A percentile compares a stretch with the other conserved stretches of the same genome.
Evolutionary conservation across 2,888 invertebrate species (phyloP).

Genomic region (Lepidochrysops patricia): DNA sequence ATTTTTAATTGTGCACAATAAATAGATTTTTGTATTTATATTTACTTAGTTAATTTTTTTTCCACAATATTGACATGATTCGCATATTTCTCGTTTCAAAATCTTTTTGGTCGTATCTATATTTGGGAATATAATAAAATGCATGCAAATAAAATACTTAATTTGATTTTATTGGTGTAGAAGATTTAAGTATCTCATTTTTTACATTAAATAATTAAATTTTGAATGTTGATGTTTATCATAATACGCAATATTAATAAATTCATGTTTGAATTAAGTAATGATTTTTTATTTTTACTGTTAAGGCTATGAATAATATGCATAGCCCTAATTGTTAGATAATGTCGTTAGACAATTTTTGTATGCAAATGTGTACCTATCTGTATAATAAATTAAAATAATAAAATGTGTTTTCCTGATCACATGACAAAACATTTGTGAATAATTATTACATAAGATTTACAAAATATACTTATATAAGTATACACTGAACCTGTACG

Average conservation of each 20-base stretch:
- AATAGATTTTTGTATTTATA: constrained; percentile 5
- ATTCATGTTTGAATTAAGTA: not conserved
- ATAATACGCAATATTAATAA: constrained; percentile 1
- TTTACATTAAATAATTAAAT: not conserved
- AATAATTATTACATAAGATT: no score
- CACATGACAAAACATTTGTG: no score
- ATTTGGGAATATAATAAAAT: not conserved
- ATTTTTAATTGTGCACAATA: constrained; percentile 1
- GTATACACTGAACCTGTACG: no score
- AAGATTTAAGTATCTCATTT: constrained; percentile 1
- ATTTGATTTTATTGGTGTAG: not conserved
- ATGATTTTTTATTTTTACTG: constrained; percentile 29
- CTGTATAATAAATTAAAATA: constrained; percentile 53
- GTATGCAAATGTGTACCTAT: constrained; percentile 59
- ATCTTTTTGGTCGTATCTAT: constrained; percentile 1
- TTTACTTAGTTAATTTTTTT: constrained; percentile 5
- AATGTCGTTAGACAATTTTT: constrained; percentile 61
- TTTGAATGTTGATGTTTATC: not conserved
- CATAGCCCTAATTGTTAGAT: constrained; percentile 54
- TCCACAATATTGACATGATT: not conserved
- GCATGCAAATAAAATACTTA: not conserved
- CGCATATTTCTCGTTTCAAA: not conserved
- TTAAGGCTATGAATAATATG: constrained; percentile 36
- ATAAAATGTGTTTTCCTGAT: constrained; percentile 20
- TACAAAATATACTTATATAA: no score